Evolutionary conservation across 2,113 vertebrate species (phyloP), one percentile per base, ranked within the genome.

Genomic region (Gulo gulo): DNA sequence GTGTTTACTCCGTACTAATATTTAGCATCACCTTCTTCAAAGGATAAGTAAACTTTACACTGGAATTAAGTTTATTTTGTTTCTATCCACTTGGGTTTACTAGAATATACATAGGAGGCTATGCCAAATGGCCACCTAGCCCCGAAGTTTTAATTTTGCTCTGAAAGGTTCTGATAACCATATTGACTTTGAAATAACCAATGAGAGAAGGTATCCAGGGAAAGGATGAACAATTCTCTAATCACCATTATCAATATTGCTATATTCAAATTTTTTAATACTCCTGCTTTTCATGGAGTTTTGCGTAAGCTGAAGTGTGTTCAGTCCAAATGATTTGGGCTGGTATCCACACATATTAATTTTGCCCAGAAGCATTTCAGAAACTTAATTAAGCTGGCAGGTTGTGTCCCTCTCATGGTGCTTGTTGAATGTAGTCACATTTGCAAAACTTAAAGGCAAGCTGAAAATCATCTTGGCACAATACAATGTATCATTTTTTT

Each of bases 381-480:
- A 98, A 97, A 97, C 47, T 97, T 98, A 98, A 98, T 98, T 98
- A 98, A 98, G 81, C 93, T 98, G 97, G 95, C 95, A 97, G 94
- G 74, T 97, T 98, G 31, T 88, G 67, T 98, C 50, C 92, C 76
- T 96, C 45, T 97, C 90, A 94, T 74, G 80, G 94, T 97, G 76
- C 31, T 95, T 98, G 92, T 97, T 97, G 67, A 98, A 98, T 78
- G 24, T 12, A 97, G 50, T 95, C 92, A 97, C 82, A 97, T 95
- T 98, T 98, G 74, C n/a, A 78, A 98, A 98, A 97, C 31, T 74
- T 97, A 95, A 97, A 91, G 81, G 69, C 93, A 52, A 83, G n/a
- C 85, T 97, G 50, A 92, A 97, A 97, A 95, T 94, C 14, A 96
- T 85, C 96, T 96, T 83, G 39, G 8, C 57, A 92, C 10, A 50